Evolutionary conservation across 2,113 vertebrate genomes (phyloP), one percentile per base, ranked within the genome.

Genomic region (Tricholaema leucomelas): DNA sequence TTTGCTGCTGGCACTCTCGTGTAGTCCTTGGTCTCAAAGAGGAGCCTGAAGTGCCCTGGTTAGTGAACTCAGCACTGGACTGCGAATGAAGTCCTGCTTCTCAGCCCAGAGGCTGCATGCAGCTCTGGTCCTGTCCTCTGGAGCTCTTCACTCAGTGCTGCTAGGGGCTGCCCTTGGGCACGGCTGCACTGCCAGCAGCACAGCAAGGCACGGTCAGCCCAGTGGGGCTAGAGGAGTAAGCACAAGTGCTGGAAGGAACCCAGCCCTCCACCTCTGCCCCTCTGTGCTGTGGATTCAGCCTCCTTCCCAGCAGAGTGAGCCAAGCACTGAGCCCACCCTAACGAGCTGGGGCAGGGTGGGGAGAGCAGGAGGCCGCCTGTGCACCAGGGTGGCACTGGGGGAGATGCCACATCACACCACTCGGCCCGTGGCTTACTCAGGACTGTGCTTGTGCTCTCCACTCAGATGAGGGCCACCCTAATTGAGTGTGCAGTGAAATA

Each of bases 71-170:
- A 93, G 69, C 23, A 21, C 58, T 75, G 65, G 42, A 74, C n/a
- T 60, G 74, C n/a, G 58, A 81, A 88, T 19, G 71, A 92, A 54
- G 40, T 48, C 65, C 76, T 38, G 31, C 36, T 93, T 95, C 71
- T 83, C 60, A 94, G 18, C 42, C 65, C 58, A 18, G 10, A 71
- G 44, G 30, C 54, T 59, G 31, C 31, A 24, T 63, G 76, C 31
- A 66, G 63, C 35, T 80, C 92, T 38, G 16, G 64, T 36, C 36
- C 59, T 0, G 0, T 66, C 59, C 50, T 82, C 73, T 59, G 65
- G 65, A 87, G 35, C 24, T 6, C 0, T 36, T 38, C 35, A 85
- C 55, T 36, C 30, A n/a, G 63, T n/a, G 14, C 40, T 76, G 59
- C 90, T 88, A 63, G 56, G n/a, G 28, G 40, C 46, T 85, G 50